A percentile compares a stretch with the other conserved stretches of the same genome.
Evolutionary conservation across 2,113 vertebrate genomes (phyloP).

Genomic region (Amphiprion percula): DNA sequence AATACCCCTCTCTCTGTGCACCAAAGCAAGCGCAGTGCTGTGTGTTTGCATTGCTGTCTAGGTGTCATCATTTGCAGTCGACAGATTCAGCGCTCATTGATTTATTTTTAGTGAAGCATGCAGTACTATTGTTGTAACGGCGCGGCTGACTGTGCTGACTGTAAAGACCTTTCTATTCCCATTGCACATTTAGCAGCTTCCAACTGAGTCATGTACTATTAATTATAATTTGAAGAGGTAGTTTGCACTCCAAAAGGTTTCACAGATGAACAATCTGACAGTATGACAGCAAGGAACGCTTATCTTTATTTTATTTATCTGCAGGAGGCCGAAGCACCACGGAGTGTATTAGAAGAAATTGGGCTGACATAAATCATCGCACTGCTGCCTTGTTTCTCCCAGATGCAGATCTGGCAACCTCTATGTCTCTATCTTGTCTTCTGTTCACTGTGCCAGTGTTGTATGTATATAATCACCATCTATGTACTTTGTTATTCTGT

Average conservation of each 20-base stretch:
- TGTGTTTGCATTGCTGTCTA: constrained; percentile 20
- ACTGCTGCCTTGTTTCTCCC: constrained; percentile 7
- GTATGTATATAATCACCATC: constrained; percentile 57
- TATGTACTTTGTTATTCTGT: constrained; percentile 58
- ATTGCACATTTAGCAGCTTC: constrained; percentile 8
- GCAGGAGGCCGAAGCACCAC: constrained; percentile 97
- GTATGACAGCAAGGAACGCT: neutral
- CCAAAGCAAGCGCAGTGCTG: constrained; percentile 20
- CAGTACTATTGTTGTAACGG: constrained; percentile 33
- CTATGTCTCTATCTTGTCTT: constrained; percentile 35
- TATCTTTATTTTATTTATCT: constrained; percentile 68
- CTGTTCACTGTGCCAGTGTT: constrained; percentile 63
- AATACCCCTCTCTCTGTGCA: neutral
- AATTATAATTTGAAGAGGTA: neutral
- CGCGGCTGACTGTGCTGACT: neutral
- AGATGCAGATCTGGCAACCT: constrained; percentile 40
- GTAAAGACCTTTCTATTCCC: constrained; percentile 5
- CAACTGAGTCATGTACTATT: constrained; percentile 18
- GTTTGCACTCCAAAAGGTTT: neutral
- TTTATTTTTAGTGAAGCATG: constrained; percentile 55
- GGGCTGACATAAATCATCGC: constrained; percentile 91
- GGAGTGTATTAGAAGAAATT: constrained; percentile 98
- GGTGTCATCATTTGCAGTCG: constrained; percentile 14
- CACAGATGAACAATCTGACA: constrained; percentile 2
- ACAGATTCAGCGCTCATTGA: constrained; percentile 35